phyloP scores from a whole-genome alignment of 2,888 invertebrate species.

The Himalopsyche anomala region DNA sequence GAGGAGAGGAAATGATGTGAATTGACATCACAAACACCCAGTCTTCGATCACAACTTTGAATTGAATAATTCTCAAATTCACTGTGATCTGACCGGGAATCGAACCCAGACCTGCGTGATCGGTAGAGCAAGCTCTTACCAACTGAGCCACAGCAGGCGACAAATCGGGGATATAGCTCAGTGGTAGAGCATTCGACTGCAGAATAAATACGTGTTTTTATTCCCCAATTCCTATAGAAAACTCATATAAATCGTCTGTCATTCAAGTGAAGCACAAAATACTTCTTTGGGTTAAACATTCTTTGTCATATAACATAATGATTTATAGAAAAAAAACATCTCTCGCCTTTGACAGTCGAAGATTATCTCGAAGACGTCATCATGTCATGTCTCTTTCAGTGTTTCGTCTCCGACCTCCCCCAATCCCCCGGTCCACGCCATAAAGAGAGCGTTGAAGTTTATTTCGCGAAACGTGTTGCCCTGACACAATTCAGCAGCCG shows the following conservation, averaged over 20 bases:
- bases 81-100: too few species aligned
- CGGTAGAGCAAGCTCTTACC: too few species aligned
- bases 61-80: too few species aligned
- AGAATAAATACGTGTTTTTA: slow-evolving; percentile 71
- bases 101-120: too few species aligned
- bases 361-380: slow-evolving; percentile 30
- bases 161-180: slow-evolving; percentile 87
- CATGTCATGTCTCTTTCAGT: slow-evolving; percentile 36
- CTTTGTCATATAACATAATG: neutral
- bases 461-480: slow-evolving; percentile 48
- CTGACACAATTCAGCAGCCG: slow-evolving; percentile 48
- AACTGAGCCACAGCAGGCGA: too few species aligned
- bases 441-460: slow-evolving; percentile 42
- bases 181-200: slow-evolving; percentile 95
- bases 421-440: neutral
- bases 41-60: too few species aligned
- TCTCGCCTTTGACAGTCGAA: slow-evolving; percentile 27
- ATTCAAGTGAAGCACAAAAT: neutral
- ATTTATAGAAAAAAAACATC: slow-evolving; percentile 1
- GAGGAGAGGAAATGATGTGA: too few species aligned
- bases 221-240: too few species aligned
- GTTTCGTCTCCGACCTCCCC: neutral
- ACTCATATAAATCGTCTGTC: slow-evolving; percentile 11
- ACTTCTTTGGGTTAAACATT: neutral
- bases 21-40: too few species aligned